Conservation (phyloP, 92 coral and sea anemone species). For the Zoanthus solanderi region DNA sequence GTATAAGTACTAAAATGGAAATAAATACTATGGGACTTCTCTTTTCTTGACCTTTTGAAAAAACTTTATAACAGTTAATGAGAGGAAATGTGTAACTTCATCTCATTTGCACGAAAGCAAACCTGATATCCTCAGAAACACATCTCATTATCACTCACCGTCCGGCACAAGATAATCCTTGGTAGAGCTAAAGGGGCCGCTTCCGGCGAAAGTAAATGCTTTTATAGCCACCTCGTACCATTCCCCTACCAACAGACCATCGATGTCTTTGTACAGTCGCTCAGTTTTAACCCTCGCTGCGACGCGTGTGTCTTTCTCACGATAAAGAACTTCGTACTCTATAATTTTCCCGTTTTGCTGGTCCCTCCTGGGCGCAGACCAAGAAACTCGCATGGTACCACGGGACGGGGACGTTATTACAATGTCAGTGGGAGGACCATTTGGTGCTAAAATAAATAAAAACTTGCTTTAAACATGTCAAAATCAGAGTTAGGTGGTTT, state of each 20-base stretch:
- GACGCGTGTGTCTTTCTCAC: constrained; percentile 31
- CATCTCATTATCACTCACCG: not conserved
- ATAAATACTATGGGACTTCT: no score
- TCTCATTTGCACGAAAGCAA: no score
- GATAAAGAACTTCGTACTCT: constrained; percentile 32
- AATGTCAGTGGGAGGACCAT: constrained; percentile 38
- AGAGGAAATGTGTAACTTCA: not conserved
- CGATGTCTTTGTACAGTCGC: constrained; percentile 41
- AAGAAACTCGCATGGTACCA: constrained; percentile 35
- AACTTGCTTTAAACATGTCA: no score
- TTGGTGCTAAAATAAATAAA: constrained; percentile 14
- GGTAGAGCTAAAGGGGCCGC: constrained; percentile 25
- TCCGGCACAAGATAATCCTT: constrained; percentile 40
- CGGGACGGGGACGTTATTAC: constrained; percentile 48
- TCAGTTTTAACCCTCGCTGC: constrained; percentile 21
- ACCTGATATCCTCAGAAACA: not conserved
- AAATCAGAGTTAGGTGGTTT: no score
- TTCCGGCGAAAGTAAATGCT: constrained; percentile 34
- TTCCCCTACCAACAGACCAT: constrained; percentile 22
- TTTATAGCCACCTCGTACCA: constrained; percentile 47
- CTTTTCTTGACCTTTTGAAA: no score
- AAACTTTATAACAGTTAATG: no score
- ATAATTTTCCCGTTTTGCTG: constrained; percentile 40
- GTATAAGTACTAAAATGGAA: no score
- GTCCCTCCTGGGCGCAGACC: constrained; percentile 45